Conservation (phyloP, 1,140 invertebrate species). For the Trialeurodes vaporariorum region DNA sequence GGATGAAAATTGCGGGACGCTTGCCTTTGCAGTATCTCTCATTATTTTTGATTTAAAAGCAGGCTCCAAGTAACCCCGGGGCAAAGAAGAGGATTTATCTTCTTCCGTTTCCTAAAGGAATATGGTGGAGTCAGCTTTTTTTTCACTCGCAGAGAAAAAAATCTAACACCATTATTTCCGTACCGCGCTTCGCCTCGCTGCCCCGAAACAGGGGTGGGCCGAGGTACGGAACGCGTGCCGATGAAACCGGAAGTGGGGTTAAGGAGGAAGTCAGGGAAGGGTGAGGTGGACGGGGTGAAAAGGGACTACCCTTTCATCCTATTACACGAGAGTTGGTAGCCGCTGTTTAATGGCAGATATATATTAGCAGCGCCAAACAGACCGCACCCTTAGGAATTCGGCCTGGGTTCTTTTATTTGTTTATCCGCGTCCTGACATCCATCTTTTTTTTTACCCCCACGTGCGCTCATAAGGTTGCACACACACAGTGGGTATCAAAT, state of each 20-base stretch:
- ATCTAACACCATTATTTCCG: background rate
- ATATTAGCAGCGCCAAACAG: background rate
- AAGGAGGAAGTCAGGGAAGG: background rate
- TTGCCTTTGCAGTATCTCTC: too few species aligned
- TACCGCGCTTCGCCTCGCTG: too few species aligned
- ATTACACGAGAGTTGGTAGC: background rate
- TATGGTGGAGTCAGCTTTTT: background rate
- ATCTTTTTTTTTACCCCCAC: background rate
- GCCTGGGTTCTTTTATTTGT: background rate
- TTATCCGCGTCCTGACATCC: background rate
- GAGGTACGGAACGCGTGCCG: too few species aligned
- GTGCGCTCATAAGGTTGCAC: too few species aligned
- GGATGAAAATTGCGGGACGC: too few species aligned
- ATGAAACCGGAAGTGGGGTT: background rate
- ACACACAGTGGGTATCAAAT: too few species aligned
- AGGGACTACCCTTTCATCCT: background rate
- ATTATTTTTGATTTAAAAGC: background rate
- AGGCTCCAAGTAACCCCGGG: background rate
- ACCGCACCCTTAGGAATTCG: background rate
- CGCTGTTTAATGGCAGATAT: background rate
- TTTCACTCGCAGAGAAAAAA: background rate
- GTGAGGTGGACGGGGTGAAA: too few species aligned
- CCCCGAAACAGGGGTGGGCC: background rate
- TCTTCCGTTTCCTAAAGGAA: background rate
- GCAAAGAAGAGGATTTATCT: background rate